Conservation (phyloP, 2,113 vertebrate species). For the Elachura formosa region DNA sequence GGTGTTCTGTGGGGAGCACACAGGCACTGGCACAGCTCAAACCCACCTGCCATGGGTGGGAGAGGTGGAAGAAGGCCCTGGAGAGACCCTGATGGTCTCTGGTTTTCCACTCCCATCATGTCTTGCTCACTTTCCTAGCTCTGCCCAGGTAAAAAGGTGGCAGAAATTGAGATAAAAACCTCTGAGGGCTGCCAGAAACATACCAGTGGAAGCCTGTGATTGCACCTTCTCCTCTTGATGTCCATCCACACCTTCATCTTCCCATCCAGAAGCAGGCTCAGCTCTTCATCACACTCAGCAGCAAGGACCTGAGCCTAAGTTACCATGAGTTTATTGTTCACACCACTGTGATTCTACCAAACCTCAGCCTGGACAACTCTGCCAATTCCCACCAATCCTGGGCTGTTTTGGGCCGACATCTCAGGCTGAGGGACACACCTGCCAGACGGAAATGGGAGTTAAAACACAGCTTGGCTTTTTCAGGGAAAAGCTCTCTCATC, state of each 20-base stretch:
- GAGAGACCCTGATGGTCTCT: background rate
- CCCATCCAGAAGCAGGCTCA: background rate
- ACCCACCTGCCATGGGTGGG: accelerated
- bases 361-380: background rate
- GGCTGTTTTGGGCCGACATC: accelerated
- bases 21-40: background rate
- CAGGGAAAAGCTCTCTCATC: background rate
- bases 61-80: background rate
- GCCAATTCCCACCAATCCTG: accelerated
- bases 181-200: background rate
- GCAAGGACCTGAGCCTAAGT: accelerated
- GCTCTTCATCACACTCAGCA: background rate
- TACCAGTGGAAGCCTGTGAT: background rate
- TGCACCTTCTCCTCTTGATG: background rate
- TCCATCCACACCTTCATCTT: background rate
- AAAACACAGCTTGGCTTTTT: accelerated
- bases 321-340: background rate
- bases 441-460: too few species aligned
- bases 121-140: background rate
- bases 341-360: background rate
- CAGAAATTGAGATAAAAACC: background rate
- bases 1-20: background rate
- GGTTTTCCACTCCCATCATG: accelerated
- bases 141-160: background rate
- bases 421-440: background rate